phyloP scores from a whole-genome alignment of 2,797 vertebrate species.

The Mus spretus region DNA sequence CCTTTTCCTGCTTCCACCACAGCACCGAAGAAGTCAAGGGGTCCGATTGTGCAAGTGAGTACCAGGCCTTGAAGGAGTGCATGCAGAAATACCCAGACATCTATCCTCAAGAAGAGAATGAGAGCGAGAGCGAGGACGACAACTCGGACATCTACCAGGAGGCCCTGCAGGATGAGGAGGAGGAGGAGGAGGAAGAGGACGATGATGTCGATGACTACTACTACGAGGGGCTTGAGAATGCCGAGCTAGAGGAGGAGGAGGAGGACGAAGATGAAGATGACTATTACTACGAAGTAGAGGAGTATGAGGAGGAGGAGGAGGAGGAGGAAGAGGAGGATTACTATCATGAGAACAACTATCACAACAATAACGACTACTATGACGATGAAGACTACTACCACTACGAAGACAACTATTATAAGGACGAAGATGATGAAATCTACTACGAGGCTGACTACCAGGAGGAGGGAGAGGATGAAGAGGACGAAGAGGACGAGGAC shows the following conservation, averaged over 20 bases:
- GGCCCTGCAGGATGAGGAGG: background rate
- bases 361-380: background rate
- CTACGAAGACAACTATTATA: background rate
- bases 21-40: constrained; percentile 82
- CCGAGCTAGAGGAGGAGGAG: background rate
- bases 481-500: background rate
- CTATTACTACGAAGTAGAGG: background rate
- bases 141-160: background rate
- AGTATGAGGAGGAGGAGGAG: background rate
- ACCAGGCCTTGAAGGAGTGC: constrained; percentile 96
- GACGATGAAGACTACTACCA: background rate
- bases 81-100: constrained; percentile 97
- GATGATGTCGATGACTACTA: background rate
- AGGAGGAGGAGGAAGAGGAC: background rate
- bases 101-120: constrained; percentile 91
- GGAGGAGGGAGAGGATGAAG: background rate
- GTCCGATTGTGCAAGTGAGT: constrained; percentile 95
- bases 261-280: background rate
- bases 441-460: background rate
- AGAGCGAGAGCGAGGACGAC: constrained; percentile 78
- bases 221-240: background rate
- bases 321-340: too few species aligned
- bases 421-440: constrained; percentile 72
- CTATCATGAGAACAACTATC: background rate
- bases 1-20: background rate